A percentile compares a stretch with the other conserved stretches of the same genome.
phyloP scores from a whole-genome alignment of 2,888 invertebrate species.

The Aspidiotus rigidus region DNA sequence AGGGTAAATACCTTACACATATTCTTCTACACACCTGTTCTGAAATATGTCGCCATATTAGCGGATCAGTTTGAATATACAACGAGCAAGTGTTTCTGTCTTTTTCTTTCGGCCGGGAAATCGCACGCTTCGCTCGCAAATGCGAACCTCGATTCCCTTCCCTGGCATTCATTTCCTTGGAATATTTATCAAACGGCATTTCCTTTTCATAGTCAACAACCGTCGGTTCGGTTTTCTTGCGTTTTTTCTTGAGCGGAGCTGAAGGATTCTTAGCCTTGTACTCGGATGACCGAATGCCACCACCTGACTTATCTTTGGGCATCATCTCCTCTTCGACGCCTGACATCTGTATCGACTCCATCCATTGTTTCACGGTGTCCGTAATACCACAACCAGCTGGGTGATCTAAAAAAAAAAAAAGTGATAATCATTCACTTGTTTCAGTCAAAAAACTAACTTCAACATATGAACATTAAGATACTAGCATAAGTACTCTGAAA shows the following conservation, averaged over 20 bases:
- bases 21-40: constrained; percentile 55
- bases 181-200: constrained; percentile 60
- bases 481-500: no score
- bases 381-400: constrained; percentile 36
- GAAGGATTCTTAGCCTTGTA: constrained; percentile 3
- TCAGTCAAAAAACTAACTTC: no score
- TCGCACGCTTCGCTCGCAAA: constrained; percentile 16
- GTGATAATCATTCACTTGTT: neutral
- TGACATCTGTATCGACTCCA: constrained; percentile 66
- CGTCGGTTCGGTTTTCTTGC: constrained; percentile 48
- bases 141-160: constrained; percentile 37
- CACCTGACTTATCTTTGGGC: constrained; percentile 29
- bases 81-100: constrained; percentile 77
- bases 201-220: constrained; percentile 38
- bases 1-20: no score
- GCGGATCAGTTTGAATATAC: constrained; percentile 95
- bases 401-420: constrained; percentile 45
- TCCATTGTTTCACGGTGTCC: constrained; percentile 46
- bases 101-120: constrained; percentile 44
- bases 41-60: constrained; percentile 90
- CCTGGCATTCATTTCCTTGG: constrained; percentile 59
- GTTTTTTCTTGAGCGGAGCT: constrained; percentile 18
- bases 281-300: constrained; percentile 25
- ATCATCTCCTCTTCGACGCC: constrained; percentile 42
- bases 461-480: no score